Evolutionary conservation across 1,140 invertebrate species (phyloP).

Genomic region (Nasonia longicornis): DNA sequence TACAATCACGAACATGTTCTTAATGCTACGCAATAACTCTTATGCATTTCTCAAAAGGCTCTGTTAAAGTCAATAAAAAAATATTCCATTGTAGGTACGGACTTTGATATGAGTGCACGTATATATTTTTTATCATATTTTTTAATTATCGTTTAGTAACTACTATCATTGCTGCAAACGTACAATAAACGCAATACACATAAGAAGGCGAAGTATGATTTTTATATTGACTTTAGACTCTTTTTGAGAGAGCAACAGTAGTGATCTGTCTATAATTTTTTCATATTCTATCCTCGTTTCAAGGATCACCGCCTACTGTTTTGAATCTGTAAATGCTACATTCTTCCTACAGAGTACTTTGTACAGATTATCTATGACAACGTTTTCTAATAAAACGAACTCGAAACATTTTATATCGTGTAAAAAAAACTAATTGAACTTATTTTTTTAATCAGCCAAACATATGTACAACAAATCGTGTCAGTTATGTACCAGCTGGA

Average conservation of each 20-base stretch:
- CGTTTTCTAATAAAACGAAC: too few species aligned
- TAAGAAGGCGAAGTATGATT: background rate
- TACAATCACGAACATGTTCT: too few species aligned
- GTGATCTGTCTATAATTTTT: background rate
- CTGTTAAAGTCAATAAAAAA: background rate
- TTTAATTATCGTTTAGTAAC: background rate
- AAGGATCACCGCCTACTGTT: background rate
- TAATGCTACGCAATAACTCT: background rate
- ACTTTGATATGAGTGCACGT: conserved; percentile 2
- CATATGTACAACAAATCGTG: too few species aligned
- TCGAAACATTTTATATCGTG: too few species aligned
- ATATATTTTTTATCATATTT: conserved; percentile 13
- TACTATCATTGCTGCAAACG: background rate
- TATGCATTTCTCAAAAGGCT: background rate
- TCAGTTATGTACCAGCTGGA: too few species aligned
- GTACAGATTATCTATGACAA: too few species aligned
- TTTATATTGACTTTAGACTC: background rate
- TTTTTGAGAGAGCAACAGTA: too few species aligned
- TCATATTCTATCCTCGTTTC: background rate
- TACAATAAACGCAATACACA: background rate
- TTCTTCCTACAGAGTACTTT: background rate
- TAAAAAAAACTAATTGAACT: too few species aligned
- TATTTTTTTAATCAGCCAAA: too few species aligned
- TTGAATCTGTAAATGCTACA: background rate
- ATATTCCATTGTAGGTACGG: background rate